These are phyloP conservation scores for Dascillus cervinus DNA, from an alignment of 2,888 invertebrate species.

Conservation along the genomic window DNA sequence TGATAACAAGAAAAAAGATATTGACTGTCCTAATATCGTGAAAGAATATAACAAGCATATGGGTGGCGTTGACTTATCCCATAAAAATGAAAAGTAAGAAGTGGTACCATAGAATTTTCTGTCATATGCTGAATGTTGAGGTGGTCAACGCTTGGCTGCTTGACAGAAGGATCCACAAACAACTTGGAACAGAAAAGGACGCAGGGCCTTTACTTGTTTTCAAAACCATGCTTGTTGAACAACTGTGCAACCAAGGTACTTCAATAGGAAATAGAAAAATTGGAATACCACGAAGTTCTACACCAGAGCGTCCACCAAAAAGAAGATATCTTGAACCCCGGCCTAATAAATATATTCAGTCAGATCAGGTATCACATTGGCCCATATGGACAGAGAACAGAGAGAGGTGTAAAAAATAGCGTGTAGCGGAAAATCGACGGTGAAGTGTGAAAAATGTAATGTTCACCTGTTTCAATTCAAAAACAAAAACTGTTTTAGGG, in stretches of 20 bases:
- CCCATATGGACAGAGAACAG: constrained; percentile 4
- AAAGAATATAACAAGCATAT: constrained; percentile 11
- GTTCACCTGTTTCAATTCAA: constrained; percentile 3
- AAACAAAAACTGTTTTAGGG: not conserved
- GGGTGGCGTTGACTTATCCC: constrained; percentile 11
- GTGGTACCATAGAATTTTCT: constrained; percentile 15
- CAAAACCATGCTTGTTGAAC: constrained; percentile 3
- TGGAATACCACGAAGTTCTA: constrained; percentile 4
- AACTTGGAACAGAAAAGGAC: constrained; percentile 3
- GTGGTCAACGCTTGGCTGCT: constrained; percentile 13
- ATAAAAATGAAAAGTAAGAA: constrained; percentile 13
- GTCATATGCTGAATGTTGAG: constrained; percentile 12
- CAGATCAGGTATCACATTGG: constrained; percentile 2
- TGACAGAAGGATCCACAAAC: constrained; percentile 6
- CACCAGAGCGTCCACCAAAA: constrained; percentile 3
- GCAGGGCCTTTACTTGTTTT: constrained; percentile 4
- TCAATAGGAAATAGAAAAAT: not conserved
- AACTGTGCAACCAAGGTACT: constrained; percentile 1
- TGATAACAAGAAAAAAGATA: constrained; percentile 2
- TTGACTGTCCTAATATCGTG: constrained; percentile 6
- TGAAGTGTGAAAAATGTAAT: constrained; percentile 9
- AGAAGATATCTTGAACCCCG: constrained; percentile 5
- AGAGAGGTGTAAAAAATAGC: constrained; percentile 5
- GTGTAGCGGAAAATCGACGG: constrained; percentile 9
- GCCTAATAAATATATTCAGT: constrained; percentile 1